Percentiles rank a stretch among this genome's conserved stretches.
These are phyloP conservation scores for Acronicta aceris DNA, from an alignment of 2,888 invertebrate genomes.

Conservation along the genomic window DNA sequence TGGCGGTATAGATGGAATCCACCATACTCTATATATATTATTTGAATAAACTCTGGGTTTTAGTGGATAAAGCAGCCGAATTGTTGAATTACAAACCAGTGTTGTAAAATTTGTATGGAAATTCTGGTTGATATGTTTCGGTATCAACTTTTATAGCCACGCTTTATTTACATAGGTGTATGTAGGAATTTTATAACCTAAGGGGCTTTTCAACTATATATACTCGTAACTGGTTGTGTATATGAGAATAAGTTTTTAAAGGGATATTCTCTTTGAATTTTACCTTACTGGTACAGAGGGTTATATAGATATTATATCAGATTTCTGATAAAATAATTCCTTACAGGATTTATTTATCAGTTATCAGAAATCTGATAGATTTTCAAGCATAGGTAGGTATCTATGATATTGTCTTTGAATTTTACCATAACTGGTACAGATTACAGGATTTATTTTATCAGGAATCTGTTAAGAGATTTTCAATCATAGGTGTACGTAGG, in stretches of 20 bases:
- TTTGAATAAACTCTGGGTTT: constrained; percentile 56
- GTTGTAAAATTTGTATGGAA: constrained; percentile 51
- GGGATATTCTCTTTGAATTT: neutral
- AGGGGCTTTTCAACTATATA: neutral
- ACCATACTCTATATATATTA: constrained; percentile 54
- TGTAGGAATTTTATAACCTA: neutral
- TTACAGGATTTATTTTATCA: too few relatives aligned
- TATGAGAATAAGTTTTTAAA: neutral
- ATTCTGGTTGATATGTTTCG: constrained; percentile 33
- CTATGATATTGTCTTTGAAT: too few relatives aligned
- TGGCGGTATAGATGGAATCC: constrained; percentile 62
- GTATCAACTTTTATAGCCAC: constrained; percentile 25
- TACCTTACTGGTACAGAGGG: too few relatives aligned
- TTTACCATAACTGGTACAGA: too few relatives aligned
- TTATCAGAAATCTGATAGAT: too few relatives aligned
- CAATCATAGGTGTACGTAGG: too few relatives aligned
- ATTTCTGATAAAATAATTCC: too few relatives aligned
- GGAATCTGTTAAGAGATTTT: too few relatives aligned
- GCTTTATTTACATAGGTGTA: constrained; percentile 11
- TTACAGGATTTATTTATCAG: too few relatives aligned
- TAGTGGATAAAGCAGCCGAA: constrained; percentile 47
- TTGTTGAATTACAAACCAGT: constrained; percentile 46
- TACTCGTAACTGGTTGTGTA: neutral
- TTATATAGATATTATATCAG: too few relatives aligned
- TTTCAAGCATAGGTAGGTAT: too few relatives aligned